A percentile compares a stretch with the other conserved stretches of the same genome.
Evolutionary conservation across 2,113 vertebrate genomes (phyloP).

Genomic region (Mus pahari): DNA sequence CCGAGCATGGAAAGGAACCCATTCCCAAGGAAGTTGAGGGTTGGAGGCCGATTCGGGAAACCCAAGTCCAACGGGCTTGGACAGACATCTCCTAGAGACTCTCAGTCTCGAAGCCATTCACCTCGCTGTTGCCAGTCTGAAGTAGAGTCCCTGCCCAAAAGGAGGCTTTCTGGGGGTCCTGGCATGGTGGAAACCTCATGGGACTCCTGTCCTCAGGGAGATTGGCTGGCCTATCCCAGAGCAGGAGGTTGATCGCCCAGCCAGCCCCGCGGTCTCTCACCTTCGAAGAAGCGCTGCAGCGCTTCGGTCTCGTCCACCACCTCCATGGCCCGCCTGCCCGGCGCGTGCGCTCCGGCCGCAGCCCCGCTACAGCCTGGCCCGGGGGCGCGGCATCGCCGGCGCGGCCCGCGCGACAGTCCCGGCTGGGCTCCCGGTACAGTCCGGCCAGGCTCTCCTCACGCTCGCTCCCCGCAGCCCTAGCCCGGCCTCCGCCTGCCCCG

Average conservation of each 20-base stretch:
- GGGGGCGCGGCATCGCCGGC: conserved; percentile 79
- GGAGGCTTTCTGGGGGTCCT: neutral
- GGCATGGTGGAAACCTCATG: neutral
- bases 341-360: conserved; percentile 76
- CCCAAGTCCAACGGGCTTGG: neutral
- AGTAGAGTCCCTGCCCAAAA: neutral
- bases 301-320: conserved; percentile 99
- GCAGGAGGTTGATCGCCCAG: neutral
- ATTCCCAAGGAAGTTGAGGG: conserved; percentile 7
- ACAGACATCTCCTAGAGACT: neutral
- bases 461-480: conserved; percentile 17
- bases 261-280: conserved; percentile 84
- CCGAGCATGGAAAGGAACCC: neutral
- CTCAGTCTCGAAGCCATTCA: neutral
- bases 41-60: neutral
- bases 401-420: conserved; percentile 74
- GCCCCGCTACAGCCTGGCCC: conserved; percentile 74
- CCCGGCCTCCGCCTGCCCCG: conserved; percentile 57
- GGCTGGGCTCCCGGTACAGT: conserved; percentile 49
- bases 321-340: conserved; percentile 91
- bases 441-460: conserved; percentile 42
- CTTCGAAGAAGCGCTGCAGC: conserved; percentile 99
- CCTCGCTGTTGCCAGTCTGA: neutral
- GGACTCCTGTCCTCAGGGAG: neutral
- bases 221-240: neutral